Conservation (phyloP, 1,140 invertebrate species). For the Nasonia longicornis region DNA sequence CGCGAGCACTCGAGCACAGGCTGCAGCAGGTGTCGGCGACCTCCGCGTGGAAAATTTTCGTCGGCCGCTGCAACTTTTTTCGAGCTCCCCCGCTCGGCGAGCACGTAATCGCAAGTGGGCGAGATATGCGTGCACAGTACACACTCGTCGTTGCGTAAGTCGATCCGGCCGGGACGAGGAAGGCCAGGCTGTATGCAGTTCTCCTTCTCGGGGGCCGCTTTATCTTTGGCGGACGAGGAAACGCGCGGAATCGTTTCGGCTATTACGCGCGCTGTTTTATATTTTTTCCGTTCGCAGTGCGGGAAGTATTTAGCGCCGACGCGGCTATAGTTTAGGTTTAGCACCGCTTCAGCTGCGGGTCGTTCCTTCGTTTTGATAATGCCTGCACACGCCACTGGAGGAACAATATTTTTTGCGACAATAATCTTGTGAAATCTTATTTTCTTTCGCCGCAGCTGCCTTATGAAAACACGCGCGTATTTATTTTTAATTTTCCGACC, state of each 20-base stretch:
- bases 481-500: neutral
- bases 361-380: too few species aligned
- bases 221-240: too few species aligned
- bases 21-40: conserved; percentile 30
- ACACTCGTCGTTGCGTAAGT: neutral
- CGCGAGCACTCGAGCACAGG: neutral
- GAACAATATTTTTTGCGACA: neutral
- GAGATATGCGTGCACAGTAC: neutral
- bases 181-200: neutral
- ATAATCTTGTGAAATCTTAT: conserved; percentile 18
- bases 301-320: too few species aligned
- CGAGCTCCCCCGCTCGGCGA: neutral
- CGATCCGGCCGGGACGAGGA: neutral
- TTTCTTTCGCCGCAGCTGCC: neutral
- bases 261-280: neutral
- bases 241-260: neutral
- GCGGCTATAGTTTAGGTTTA: too few species aligned
- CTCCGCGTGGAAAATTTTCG: conserved; percentile 38
- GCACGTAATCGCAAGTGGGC: neutral
- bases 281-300: too few species aligned
- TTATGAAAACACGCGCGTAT: neutral
- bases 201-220: neutral
- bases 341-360: too few species aligned
- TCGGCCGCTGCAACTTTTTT: conserved; percentile 4
- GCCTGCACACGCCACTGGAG: too few species aligned